Evolutionary conservation across 2,113 vertebrate genomes (phyloP).

Genomic region (Caloenas nicobarica): DNA sequence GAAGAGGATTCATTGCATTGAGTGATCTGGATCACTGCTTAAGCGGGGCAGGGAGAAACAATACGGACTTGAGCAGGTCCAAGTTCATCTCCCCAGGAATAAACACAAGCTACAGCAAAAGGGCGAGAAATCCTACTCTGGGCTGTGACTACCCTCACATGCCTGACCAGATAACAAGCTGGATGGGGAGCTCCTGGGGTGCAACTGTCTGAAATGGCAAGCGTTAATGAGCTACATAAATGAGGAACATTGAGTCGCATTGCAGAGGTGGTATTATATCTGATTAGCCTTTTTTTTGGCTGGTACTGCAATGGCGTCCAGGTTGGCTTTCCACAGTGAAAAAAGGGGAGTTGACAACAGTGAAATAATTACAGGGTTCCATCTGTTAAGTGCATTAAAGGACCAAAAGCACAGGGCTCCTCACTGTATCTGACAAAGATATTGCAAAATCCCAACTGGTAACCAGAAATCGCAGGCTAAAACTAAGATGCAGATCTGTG

Average conservation of each 20-base stretch:
- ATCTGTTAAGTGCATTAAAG: neutral
- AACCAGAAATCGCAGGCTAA: constrained; percentile 21
- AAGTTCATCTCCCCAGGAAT: neutral
- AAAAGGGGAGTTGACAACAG: neutral
- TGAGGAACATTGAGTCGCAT: neutral
- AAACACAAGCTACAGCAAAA: neutral
- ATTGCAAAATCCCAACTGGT: neutral
- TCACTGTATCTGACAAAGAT: neutral
- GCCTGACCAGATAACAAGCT: neutral
- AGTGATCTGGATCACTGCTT: neutral
- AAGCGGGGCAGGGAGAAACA: neutral
- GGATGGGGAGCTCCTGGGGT: neutral
- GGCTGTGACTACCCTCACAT: neutral
- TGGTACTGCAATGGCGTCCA: neutral
- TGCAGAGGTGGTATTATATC: neutral
- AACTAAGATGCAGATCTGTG: neutral
- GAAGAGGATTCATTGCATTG: neutral
- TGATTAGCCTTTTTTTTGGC: neutral
- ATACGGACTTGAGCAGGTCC: neutral
- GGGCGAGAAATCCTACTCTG: neutral
- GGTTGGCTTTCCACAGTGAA: neutral
- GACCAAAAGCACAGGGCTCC: neutral
- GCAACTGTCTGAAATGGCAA: neutral
- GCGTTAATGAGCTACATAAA: neutral
- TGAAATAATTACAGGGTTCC: neutral